These are phyloP conservation scores for Aplodontia rufa DNA, from an alignment of 2,113 vertebrate species.

Conservation along the genomic window DNA sequence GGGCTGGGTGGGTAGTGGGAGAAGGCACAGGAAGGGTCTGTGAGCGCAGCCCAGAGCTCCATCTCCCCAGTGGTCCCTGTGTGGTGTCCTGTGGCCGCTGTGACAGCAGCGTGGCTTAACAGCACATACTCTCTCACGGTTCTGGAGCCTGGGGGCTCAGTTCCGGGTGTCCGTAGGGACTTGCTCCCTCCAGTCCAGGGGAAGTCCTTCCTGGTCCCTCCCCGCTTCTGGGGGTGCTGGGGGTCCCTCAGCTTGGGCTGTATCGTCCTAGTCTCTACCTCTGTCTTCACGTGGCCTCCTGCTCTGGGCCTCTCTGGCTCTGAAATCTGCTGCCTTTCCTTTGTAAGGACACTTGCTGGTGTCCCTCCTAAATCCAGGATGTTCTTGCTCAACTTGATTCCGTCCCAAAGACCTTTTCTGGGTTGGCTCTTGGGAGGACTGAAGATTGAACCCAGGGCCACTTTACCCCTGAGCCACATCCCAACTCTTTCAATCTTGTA, in stretches of 20 bases:
- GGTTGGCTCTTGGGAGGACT: neutral
- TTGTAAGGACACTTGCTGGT: neutral
- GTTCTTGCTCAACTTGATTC: neutral
- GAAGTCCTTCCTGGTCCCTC: neutral
- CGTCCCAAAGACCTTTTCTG: neutral
- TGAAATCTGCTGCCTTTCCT: neutral
- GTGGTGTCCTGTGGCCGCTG: neutral
- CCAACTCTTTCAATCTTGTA: no score
- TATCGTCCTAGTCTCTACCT: rapidly evolving
- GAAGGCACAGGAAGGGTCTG: no score
- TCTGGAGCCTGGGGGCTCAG: neutral
- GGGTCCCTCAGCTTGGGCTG: neutral
- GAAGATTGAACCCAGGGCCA: no score
- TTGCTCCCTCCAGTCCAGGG: rapidly evolving
- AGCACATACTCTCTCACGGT: rapidly evolving
- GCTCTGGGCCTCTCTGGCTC: neutral
- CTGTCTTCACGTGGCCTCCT: no score
- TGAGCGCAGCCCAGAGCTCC: rapidly evolving
- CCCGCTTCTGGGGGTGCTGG: neutral
- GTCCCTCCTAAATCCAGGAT: neutral
- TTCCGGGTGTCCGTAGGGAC: neutral
- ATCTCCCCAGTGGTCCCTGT: rapidly evolving
- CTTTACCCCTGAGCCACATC: no score
- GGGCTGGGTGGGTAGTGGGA: neutral
- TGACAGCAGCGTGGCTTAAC: neutral